A percentile compares a stretch with the other conserved stretches of the same genome.
Conservation (phyloP, 2,797 vertebrate genomes). For the Nannoperca australis region DNA sequence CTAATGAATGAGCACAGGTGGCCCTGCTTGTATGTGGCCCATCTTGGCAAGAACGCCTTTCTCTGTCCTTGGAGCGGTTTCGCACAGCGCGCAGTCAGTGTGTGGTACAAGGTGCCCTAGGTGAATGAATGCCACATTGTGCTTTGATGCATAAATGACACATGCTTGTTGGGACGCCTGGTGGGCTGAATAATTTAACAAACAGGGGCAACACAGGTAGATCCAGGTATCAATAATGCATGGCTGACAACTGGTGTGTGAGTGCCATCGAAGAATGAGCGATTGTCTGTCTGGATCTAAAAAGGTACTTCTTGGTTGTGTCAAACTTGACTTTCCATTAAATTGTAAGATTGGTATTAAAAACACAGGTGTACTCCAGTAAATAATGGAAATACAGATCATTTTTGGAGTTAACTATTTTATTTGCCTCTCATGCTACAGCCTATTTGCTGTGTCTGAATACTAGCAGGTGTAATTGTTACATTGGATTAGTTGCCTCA, state of each 20-base stretch:
- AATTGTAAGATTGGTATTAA: background rate
- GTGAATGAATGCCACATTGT: slow-evolving; percentile 55
- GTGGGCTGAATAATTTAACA: slow-evolving; percentile 79
- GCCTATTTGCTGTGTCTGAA: slow-evolving; percentile 14
- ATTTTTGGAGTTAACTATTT: slow-evolving; percentile 16
- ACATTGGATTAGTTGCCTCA: slow-evolving; percentile 49
- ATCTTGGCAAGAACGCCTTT: slow-evolving; percentile 37
- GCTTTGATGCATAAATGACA: slow-evolving; percentile 69
- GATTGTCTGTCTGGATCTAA: slow-evolving; percentile 35
- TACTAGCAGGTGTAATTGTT: slow-evolving; percentile 56
- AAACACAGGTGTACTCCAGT: background rate
- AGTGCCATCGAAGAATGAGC: slow-evolving; percentile 53
- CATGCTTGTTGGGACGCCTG: slow-evolving; percentile 63
- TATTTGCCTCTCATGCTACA: slow-evolving; percentile 31
- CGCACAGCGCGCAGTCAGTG: slow-evolving; percentile 19
- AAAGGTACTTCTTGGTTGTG: slow-evolving; percentile 24
- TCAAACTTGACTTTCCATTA: slow-evolving; percentile 5
- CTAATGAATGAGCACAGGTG: slow-evolving; percentile 52
- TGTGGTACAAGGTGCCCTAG: slow-evolving; percentile 10
- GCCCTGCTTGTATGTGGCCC: slow-evolving; percentile 43
- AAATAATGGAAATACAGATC: background rate
- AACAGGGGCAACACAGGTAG: slow-evolving; percentile 54
- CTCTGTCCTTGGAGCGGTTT: slow-evolving; percentile 49
- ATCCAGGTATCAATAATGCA: slow-evolving; percentile 73
- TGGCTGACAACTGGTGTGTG: slow-evolving; percentile 51